Percentiles rank a stretch among this genome's conserved stretches.
phyloP scores from a whole-genome alignment of 2,888 invertebrate species.

The Quadriops clusia region DNA sequence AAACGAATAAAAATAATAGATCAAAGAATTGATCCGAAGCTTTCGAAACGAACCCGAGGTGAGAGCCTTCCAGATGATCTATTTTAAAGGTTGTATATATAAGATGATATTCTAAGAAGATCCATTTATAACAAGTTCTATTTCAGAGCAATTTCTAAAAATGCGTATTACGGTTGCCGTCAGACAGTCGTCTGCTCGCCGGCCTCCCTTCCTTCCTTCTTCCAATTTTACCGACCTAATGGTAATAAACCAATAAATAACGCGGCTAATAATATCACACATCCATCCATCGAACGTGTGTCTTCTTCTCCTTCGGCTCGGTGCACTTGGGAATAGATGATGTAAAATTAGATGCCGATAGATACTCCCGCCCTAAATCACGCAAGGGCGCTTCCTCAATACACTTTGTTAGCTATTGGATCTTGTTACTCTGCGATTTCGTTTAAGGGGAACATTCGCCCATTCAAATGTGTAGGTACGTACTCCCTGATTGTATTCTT shows the following conservation, averaged over 20 bases:
- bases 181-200: background rate
- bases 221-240: conserved; percentile 14
- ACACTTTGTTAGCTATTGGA: conserved; percentile 1
- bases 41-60: too few relatives aligned
- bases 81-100: too few relatives aligned
- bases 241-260: conserved; percentile 33
- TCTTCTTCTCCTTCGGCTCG: too few relatives aligned
- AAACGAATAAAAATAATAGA: too few relatives aligned
- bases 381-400: conserved; percentile 2
- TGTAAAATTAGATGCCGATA: conserved; percentile 27
- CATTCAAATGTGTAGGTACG: too few relatives aligned
- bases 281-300: conserved; percentile 24
- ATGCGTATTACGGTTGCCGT: too few relatives aligned
- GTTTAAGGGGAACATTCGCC: background rate
- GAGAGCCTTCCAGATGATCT: too few relatives aligned
- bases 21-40: too few relatives aligned
- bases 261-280: conserved; percentile 29
- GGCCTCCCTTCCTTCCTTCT: background rate
- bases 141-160: too few relatives aligned
- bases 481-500: conserved; percentile 1
- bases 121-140: too few relatives aligned
- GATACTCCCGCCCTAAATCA: conserved; percentile 6
- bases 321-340: too few relatives aligned
- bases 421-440: conserved; percentile 1
- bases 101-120: too few relatives aligned